phyloP scores from a whole-genome alignment of 2,888 invertebrate species.

The Xanthostigma xanthostigma region DNA sequence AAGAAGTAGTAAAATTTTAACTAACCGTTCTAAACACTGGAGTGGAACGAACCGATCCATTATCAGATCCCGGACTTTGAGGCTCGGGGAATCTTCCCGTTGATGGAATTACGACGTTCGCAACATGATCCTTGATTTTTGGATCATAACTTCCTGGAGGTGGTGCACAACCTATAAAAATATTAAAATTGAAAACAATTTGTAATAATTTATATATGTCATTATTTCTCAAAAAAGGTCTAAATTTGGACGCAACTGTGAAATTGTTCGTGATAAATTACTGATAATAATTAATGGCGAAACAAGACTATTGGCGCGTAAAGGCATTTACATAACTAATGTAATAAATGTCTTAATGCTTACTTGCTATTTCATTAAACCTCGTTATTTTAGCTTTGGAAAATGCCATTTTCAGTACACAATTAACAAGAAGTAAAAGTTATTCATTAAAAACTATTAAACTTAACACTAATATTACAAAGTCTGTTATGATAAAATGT shows the following conservation, averaged over 20 bases:
- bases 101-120: slow-evolving; percentile 26
- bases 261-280: background rate
- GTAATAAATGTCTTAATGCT: slow-evolving; percentile 19
- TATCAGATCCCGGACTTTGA: slow-evolving; percentile 23
- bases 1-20: background rate
- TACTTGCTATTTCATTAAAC: slow-evolving; percentile 37
- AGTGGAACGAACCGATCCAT: slow-evolving; percentile 8
- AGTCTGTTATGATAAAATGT: background rate
- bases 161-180: slow-evolving; percentile 29
- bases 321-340: slow-evolving; percentile 5
- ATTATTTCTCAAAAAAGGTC: background rate
- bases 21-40: slow-evolving; percentile 1
- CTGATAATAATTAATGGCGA: background rate
- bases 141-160: slow-evolving; percentile 37
- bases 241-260: too few relatives aligned
- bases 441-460: slow-evolving; percentile 1
- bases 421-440: background rate
- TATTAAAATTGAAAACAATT: background rate
- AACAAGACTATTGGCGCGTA: background rate
- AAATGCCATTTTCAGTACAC: slow-evolving; percentile 31
- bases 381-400: slow-evolving; percentile 39
- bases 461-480: background rate
- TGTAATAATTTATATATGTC: background rate
- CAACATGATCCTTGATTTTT: slow-evolving; percentile 26
- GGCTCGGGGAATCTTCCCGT: slow-evolving; percentile 25